Base-by-base conservation (phyloP, 1,140 invertebrate species). In the Steinernema feltiae region DNA sequence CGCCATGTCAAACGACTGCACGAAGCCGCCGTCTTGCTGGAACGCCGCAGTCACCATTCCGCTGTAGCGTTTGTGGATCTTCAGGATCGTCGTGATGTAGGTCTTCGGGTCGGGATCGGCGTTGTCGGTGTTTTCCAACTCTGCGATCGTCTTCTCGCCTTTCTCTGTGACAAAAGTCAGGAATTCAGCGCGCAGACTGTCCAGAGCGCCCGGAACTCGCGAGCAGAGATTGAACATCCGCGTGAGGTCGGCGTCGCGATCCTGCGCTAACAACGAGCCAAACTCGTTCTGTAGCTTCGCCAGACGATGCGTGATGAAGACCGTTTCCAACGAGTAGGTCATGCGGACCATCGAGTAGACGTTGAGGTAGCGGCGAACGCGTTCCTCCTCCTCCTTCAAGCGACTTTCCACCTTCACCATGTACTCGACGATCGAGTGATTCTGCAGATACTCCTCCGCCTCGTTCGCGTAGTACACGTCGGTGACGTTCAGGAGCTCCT, bases 51-150 rank as follows among this genome's bases (percentile, higher is more conserved):
- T 86, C 0, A 99, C 95, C 31, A 99, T 88, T 27, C 92, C 92
- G 88, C 96, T 94, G 87, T 97, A 99, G 84, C 98, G 97, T 88
- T 95, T 94, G 88, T 99, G 95, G 21, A 98, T 95, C 85, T 95
- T 93, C 79, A 99, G 89, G 79, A 98, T 98, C 17, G 95, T 97
- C 80, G 93, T 95, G 15, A 99, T 94, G 88, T 98, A 99, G 69
- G 94, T 89, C 88, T 97, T 98, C 0, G 96, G 95, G 90, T 99
- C 96, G 91, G 96, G 7, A n/a, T 93, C 93, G 21, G 92, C 92
- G 83, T 92, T 93, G 87, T 95, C 95, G 82, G 98, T 93, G 48
- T 95, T 94, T 78, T 92, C 90, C 30, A 92, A 89, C 30, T 97
- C 97, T 89, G 98, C 94, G 81, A 63, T 63, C 24, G 53, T 21